Evolutionary conservation across 1,140 invertebrate genomes (phyloP).

Genomic region (Brachionus manjavacas): DNA sequence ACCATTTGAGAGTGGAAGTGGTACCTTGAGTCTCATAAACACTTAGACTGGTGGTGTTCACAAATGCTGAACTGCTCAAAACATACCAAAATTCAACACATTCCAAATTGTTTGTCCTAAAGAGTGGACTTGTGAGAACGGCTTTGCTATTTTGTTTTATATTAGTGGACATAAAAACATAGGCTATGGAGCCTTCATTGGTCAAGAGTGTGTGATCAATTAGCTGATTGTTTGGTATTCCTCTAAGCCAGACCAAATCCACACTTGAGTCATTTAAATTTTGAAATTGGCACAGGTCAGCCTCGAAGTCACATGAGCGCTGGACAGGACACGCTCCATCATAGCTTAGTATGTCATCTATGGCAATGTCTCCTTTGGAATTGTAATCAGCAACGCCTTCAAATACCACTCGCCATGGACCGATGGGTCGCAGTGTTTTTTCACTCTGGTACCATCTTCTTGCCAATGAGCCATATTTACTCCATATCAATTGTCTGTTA

Average conservation of each 20-base stretch:
- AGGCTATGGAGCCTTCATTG: neutral
- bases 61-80: neutral
- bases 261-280: neutral
- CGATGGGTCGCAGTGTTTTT: slow-evolving; percentile 45
- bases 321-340: slow-evolving; percentile 44
- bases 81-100: slow-evolving; percentile 40
- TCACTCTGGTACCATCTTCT: slow-evolving; percentile 50
- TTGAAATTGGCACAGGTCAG: slow-evolving; percentile 49
- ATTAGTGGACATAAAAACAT: neutral
- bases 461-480: slow-evolving; percentile 48
- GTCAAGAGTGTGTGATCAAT: neutral
- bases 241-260: neutral
- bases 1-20: neutral
- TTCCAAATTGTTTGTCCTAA: neutral
- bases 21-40: neutral
- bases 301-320: slow-evolving; percentile 50
- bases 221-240: neutral
- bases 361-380: slow-evolving; percentile 43
- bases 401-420: neutral
- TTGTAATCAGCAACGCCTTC: neutral
- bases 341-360: slow-evolving; percentile 45
- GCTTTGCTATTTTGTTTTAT: slow-evolving; percentile 12
- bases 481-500: slow-evolving; percentile 47
- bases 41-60: neutral
- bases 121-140: neutral